A percentile compares a stretch with the other conserved stretches of the same genome.
Evolutionary conservation across 2,888 invertebrate genomes (phyloP).

Genomic region (Cetonia aurata): DNA sequence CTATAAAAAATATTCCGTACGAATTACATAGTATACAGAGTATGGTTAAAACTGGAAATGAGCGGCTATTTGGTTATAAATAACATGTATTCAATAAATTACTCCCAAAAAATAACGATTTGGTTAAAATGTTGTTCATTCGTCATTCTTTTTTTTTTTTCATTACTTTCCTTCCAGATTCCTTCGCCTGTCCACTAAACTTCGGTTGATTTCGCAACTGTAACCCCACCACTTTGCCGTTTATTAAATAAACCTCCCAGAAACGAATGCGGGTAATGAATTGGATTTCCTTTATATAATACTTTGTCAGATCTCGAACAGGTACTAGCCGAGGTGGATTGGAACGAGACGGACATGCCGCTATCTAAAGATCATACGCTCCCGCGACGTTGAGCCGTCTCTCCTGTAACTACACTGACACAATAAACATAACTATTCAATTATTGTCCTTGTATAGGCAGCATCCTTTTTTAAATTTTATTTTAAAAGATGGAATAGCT

Average conservation of each 20-base stretch:
- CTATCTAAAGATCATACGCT: conserved; percentile 96
- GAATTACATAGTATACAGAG: too few species aligned
- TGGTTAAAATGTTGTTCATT: conserved; percentile 39
- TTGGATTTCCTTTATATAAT: conserved; percentile 61
- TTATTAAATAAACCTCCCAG: conserved; percentile 72
- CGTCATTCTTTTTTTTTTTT: conserved; percentile 11
- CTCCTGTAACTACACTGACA: conserved; percentile 75
- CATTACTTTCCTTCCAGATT: conserved; percentile 1
- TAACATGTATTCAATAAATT: conserved; percentile 47
- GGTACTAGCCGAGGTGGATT: conserved; percentile 82
- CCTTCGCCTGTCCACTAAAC: conserved; percentile 52
- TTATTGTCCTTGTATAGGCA: not conserved
- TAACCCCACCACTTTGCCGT: conserved; percentile 54
- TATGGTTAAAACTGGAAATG: too few species aligned
- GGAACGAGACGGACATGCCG: conserved; percentile 95
- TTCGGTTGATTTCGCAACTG: conserved; percentile 63
- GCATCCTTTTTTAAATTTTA: not conserved
- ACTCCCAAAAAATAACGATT: conserved; percentile 49
- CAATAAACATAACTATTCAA: conserved; percentile 52
- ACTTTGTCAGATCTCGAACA: conserved; percentile 69
- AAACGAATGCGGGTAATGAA: conserved; percentile 70
- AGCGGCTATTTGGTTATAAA: conserved; percentile 55
- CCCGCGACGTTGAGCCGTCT: conserved; percentile 88
- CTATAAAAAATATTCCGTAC: too few species aligned
- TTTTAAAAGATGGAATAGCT: too few species aligned